These are phyloP conservation scores for Frankliniella fusca DNA, from an alignment of 2,888 invertebrate species.

Conservation along the genomic window DNA sequence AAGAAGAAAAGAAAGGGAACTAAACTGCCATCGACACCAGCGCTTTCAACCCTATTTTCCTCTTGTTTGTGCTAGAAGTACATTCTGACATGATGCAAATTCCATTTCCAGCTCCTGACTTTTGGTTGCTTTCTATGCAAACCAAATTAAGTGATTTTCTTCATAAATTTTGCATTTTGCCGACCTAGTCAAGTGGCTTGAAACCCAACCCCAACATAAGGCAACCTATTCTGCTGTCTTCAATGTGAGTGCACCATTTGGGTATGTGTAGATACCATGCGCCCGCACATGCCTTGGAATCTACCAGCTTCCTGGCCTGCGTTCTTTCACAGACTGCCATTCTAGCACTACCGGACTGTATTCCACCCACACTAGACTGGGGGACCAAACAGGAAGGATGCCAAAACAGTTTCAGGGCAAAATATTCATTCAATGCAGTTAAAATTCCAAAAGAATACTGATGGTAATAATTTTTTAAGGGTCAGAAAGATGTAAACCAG, in stretches of 20 bases:
- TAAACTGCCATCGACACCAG: constrained; percentile 12
- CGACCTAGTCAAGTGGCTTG: not conserved
- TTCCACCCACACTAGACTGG: constrained; percentile 22
- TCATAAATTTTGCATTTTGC: not conserved
- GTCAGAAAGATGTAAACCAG: too few relatives aligned
- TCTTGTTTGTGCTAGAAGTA: constrained; percentile 10
- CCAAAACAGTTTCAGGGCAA: too few relatives aligned
- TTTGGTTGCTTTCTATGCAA: not conserved
- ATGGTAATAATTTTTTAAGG: not conserved
- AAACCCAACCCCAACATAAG: not conserved
- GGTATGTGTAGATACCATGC: constrained; percentile 22
- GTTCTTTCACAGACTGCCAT: constrained; percentile 22
- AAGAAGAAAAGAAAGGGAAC: constrained; percentile 25
- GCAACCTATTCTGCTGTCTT: constrained; percentile 14
- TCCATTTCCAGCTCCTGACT: not conserved
- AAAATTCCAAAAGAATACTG: not conserved
- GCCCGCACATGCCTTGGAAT: constrained; percentile 8
- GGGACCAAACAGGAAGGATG: not conserved
- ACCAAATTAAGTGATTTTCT: not conserved
- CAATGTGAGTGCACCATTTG: constrained; percentile 18
- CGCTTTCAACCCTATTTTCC: constrained; percentile 9
- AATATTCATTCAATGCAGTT: not conserved
- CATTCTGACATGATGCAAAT: not conserved
- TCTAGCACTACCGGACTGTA: constrained; percentile 37
- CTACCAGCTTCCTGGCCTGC: constrained; percentile 23